Percentiles rank a stretch among this genome's conserved stretches.
Evolutionary conservation across 2,888 invertebrate species (phyloP).

Genomic region (Cantharis nigra): DNA sequence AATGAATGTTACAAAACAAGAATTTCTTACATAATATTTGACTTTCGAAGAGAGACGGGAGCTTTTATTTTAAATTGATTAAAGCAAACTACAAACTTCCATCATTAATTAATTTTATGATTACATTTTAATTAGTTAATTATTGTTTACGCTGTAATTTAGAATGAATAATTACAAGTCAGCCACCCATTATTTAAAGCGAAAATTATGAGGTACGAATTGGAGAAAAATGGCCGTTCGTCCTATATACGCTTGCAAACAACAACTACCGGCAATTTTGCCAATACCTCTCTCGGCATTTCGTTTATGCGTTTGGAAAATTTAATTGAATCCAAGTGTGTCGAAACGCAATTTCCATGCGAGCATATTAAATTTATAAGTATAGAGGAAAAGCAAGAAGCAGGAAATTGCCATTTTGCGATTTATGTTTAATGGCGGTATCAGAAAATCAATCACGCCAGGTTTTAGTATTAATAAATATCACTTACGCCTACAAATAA

Average conservation of each 20-base stretch:
- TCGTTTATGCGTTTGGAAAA: neutral
- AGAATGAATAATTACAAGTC: neutral
- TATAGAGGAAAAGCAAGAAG: neutral
- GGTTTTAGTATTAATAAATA: slow-evolving; percentile 11
- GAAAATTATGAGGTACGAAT: neutral
- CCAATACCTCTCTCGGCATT: neutral
- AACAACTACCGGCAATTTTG: neutral
- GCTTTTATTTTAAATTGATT: neutral
- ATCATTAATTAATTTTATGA: neutral
- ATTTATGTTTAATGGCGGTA: neutral
- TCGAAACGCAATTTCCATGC: neutral
- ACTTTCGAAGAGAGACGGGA: neutral
- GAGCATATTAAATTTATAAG: neutral
- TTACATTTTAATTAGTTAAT: neutral
- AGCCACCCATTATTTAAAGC: neutral
- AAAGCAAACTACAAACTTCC: neutral
- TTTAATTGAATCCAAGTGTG: neutral
- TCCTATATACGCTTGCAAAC: neutral
- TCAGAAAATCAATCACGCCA: slow-evolving; percentile 2
- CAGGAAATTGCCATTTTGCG: neutral
- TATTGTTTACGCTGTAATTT: neutral
- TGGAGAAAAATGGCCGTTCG: neutral
- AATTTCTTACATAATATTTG: neutral
- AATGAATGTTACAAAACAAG: neutral
- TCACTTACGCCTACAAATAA: slow-evolving; percentile 7